These are phyloP conservation scores for Dicycla oo DNA, from an alignment of 2,888 invertebrate genomes.

Conservation along the genomic window DNA sequence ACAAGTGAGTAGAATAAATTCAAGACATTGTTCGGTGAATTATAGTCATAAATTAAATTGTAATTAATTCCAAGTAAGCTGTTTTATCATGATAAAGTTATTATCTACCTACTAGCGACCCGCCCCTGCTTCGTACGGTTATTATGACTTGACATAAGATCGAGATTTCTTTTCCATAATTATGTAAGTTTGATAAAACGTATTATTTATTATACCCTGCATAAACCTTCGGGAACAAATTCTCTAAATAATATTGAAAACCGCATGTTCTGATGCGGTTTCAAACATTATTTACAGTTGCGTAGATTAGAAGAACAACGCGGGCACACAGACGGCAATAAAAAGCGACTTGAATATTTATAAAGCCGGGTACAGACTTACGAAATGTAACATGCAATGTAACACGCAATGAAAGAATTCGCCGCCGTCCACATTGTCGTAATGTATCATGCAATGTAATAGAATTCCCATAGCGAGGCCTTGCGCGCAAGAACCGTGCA, in stretches of 20 bases:
- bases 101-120: neutral
- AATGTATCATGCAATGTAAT: too few species aligned
- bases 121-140: too few species aligned
- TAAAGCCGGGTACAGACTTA: too few species aligned
- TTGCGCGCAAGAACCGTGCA: too few species aligned
- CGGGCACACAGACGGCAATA: neutral
- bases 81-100: conserved; percentile 21
- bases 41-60: neutral
- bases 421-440: too few species aligned
- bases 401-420: too few species aligned
- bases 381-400: too few species aligned
- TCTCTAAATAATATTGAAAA: too few species aligned
- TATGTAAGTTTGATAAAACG: neutral
- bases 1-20: neutral
- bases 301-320: neutral
- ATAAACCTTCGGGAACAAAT: neutral
- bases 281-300: too few species aligned
- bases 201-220: neutral
- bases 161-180: neutral
- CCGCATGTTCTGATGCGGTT: too few species aligned
- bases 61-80: neutral
- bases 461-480: too few species aligned
- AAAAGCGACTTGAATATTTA: neutral
- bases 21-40: neutral
- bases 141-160: neutral